These are phyloP conservation scores for Menura novaehollandiae DNA, from an alignment of 2,113 vertebrate species.

Conservation along the genomic window DNA sequence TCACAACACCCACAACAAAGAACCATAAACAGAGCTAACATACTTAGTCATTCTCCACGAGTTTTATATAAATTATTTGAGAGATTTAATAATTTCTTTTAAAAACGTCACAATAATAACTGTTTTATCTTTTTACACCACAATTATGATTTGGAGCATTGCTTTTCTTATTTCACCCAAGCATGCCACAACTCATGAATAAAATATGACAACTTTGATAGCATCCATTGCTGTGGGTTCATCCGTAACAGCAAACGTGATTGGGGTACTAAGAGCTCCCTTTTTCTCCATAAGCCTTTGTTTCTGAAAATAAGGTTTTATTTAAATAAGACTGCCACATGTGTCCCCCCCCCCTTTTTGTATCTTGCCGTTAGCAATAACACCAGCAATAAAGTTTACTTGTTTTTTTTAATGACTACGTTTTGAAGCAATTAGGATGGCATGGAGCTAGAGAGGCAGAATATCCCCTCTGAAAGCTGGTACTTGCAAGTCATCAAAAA, in stretches of 20 bases:
- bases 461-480: not conserved
- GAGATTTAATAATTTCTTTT: constrained; percentile 51
- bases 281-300: constrained; percentile 55
- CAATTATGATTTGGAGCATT: constrained; percentile 78
- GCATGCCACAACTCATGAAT: constrained; percentile 88
- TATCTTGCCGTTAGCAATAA: constrained; percentile 9
- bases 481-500: not conserved
- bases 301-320: constrained; percentile 68
- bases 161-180: constrained; percentile 81
- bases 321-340: constrained; percentile 40
- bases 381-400: constrained; percentile 46
- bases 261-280: constrained; percentile 60
- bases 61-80: constrained; percentile 41
- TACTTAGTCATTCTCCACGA: not conserved
- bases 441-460: not conserved
- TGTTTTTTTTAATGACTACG: constrained; percentile 6
- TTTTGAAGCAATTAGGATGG: constrained; percentile 44
- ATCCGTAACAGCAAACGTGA: constrained; percentile 73
- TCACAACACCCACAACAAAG: not conserved
- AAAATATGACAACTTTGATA: constrained; percentile 92
- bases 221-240: constrained; percentile 80
- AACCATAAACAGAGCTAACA: not conserved
- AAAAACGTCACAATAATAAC: constrained; percentile 66
- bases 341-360: not conserved
- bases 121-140: constrained; percentile 69